phyloP scores from a whole-genome alignment of 2,888 invertebrate species.

The Aphelenchoides bicaudatus region DNA sequence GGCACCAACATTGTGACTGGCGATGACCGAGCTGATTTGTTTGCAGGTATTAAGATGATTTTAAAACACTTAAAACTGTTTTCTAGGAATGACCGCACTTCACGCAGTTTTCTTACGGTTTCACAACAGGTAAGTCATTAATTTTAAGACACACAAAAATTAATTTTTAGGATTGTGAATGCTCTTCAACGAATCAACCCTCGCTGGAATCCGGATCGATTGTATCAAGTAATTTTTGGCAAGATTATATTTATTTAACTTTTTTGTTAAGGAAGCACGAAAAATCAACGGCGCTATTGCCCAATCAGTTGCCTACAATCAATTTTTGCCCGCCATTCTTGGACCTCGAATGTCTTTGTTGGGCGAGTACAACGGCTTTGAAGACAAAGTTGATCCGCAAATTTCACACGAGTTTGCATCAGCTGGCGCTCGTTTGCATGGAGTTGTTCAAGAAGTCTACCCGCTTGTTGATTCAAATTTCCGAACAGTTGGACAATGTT shows the following conservation, averaged over 20 bases:
- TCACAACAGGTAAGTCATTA: slow-evolving; percentile 76
- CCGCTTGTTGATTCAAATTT: slow-evolving; percentile 41
- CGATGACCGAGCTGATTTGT: slow-evolving; percentile 49
- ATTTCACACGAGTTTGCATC: slow-evolving; percentile 93
- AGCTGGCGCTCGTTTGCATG: slow-evolving; percentile 86
- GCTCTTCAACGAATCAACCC: slow-evolving; percentile 55
- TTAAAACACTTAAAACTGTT: slow-evolving; percentile 25
- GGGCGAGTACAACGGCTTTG: slow-evolving; percentile 77
- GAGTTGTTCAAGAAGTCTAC: slow-evolving; percentile 76
- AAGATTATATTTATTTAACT: no score
- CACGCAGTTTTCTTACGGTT: slow-evolving; percentile 75
- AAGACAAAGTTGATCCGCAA: slow-evolving; percentile 76
- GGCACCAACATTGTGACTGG: slow-evolving; percentile 39
- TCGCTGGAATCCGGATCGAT: slow-evolving; percentile 52
- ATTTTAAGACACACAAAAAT: neutral
- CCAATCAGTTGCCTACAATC: slow-evolving; percentile 63
- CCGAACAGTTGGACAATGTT: slow-evolving; percentile 30
- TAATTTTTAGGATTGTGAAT: slow-evolving; percentile 44
- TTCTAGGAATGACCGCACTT: slow-evolving; percentile 65
- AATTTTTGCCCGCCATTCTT: slow-evolving; percentile 84
- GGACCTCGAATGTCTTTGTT: slow-evolving; percentile 71
- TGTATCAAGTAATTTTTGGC: no score
- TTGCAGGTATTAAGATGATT: no score
- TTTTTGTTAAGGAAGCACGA: slow-evolving; percentile 62
- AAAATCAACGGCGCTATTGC: slow-evolving; percentile 61